Conservation (phyloP, 2,797 vertebrate genomes). For the Holocentrus rufus region DNA sequence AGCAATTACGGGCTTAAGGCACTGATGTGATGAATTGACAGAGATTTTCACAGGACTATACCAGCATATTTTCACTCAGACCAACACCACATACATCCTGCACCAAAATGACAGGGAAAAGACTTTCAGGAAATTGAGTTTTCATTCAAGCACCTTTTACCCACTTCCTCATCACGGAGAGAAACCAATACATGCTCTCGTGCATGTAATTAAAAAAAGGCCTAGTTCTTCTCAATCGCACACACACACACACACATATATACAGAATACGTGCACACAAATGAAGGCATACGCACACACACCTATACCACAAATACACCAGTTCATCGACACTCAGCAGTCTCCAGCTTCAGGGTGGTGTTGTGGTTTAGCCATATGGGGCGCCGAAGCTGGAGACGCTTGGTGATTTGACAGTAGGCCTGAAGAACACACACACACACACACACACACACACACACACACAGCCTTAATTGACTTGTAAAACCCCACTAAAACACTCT, state of each 20-base stretch:
- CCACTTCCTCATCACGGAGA: constrained; percentile 36
- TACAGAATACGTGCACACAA: constrained; percentile 6
- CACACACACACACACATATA: constrained; percentile 18
- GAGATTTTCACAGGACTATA: constrained; percentile 69
- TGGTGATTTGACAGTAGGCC: constrained; percentile 74
- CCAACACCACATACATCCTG: constrained; percentile 74
- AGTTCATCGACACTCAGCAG: constrained; percentile 69
- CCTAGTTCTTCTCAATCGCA: constrained; percentile 35
- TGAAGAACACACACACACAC: constrained; percentile 62
- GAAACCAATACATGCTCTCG: constrained; percentile 50
- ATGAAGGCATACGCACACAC: constrained; percentile 33
- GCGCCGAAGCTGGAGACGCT: constrained; percentile 69
- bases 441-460: constrained; percentile 9
- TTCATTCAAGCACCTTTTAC: constrained; percentile 66
- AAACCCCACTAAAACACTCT: constrained; percentile 78
- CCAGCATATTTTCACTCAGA: constrained; percentile 67
- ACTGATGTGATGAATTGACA: constrained; percentile 72
- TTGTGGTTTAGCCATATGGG: constrained; percentile 80
- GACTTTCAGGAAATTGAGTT: constrained; percentile 75
- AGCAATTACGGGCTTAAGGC: constrained; percentile 68
- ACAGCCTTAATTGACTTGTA: constrained; percentile 83
- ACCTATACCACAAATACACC: constrained; percentile 66
- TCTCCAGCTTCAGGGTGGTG: constrained; percentile 71
- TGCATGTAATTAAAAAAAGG: constrained; percentile 36
- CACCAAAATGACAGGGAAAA: constrained; percentile 63